Conservation (phyloP, 2,797 vertebrate species). For the Sebastolobus altivelis region DNA sequence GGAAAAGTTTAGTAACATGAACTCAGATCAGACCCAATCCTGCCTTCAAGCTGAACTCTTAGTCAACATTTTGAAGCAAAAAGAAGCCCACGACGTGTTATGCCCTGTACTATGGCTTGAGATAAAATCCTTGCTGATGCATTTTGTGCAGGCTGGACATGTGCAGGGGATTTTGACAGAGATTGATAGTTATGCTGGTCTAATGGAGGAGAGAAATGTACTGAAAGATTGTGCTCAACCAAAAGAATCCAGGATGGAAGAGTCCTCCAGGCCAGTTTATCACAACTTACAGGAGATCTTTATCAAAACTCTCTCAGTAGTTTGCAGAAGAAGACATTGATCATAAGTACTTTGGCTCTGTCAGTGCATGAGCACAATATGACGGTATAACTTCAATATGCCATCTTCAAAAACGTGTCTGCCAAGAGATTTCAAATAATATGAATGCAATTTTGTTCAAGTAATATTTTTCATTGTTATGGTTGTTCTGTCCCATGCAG, state of each 20-base stretch:
- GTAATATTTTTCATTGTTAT: slow-evolving; percentile 7
- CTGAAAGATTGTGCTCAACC: slow-evolving; percentile 20
- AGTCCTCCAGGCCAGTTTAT: slow-evolving; percentile 17
- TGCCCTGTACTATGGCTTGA: neutral
- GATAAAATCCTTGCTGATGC: slow-evolving; percentile 8
- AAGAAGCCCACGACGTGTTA: neutral
- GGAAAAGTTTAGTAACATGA: slow-evolving; percentile 1
- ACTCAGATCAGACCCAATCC: neutral
- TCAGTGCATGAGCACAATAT: slow-evolving; percentile 2
- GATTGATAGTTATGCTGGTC: slow-evolving; percentile 22
- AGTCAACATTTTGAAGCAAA: slow-evolving; percentile 12
- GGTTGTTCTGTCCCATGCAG: neutral
- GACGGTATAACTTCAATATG: slow-evolving; percentile 17
- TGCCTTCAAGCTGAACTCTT: slow-evolving; percentile 2
- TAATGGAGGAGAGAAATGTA: slow-evolving; percentile 23
- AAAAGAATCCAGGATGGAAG: slow-evolving; percentile 2
- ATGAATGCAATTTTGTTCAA: neutral
- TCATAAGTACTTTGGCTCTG: slow-evolving; percentile 13
- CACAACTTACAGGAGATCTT: slow-evolving; percentile 14
- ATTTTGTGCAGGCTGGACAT: slow-evolving; percentile 5
- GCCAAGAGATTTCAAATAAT: slow-evolving; percentile 1
- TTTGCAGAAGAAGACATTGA: slow-evolving; percentile 22
- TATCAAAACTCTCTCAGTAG: slow-evolving; percentile 19
- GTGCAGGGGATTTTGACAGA: slow-evolving; percentile 6
- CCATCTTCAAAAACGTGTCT: slow-evolving; percentile 14